phyloP scores from a whole-genome alignment of 2,888 invertebrate genomes.

The Euplexia lucipara region DNA sequence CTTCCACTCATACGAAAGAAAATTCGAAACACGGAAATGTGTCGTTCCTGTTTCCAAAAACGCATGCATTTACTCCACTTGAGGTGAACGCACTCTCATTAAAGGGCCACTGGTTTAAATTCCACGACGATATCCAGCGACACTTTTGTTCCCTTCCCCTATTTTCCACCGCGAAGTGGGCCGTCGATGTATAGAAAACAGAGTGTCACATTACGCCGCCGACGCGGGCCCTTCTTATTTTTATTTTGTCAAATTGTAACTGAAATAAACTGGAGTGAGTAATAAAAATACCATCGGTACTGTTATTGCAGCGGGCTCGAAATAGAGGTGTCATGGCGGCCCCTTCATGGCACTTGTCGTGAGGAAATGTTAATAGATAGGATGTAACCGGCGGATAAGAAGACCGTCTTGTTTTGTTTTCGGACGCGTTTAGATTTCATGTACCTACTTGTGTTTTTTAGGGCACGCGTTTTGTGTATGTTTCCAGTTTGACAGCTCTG shows the following conservation, averaged over 20 bases:
- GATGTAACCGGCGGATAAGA: constrained; percentile 66
- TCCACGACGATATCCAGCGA: constrained; percentile 71
- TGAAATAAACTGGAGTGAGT: constrained; percentile 89
- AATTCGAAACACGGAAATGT: constrained; percentile 83
- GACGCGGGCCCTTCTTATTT: constrained; percentile 85
- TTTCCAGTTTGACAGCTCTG: too few relatives aligned
- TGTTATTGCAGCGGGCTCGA: constrained; percentile 85
- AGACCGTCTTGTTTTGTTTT: constrained; percentile 52
- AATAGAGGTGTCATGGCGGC: constrained; percentile 82
- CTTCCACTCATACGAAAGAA: constrained; percentile 70
- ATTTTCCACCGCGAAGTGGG: constrained; percentile 25
- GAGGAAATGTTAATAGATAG: constrained; percentile 68
- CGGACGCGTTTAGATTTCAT: constrained; percentile 43
- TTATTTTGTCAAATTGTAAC: constrained; percentile 91
- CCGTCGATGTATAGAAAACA: constrained; percentile 69
- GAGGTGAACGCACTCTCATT: constrained; percentile 89
- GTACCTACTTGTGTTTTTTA: constrained; percentile 31
- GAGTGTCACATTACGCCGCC: constrained; percentile 79
- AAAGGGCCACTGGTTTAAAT: constrained; percentile 85
- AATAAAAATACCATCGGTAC: constrained; percentile 90
- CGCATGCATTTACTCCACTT: constrained; percentile 80
- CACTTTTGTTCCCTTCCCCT: constrained; percentile 33
- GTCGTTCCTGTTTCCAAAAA: constrained; percentile 82
- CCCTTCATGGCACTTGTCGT: constrained; percentile 69
- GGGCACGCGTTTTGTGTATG: constrained; percentile 12